Percentiles rank a stretch among this genome's conserved stretches.
These are phyloP conservation scores for Chloromyia formosa DNA, from an alignment of 2,888 invertebrate genomes.

Conservation along the genomic window DNA sequence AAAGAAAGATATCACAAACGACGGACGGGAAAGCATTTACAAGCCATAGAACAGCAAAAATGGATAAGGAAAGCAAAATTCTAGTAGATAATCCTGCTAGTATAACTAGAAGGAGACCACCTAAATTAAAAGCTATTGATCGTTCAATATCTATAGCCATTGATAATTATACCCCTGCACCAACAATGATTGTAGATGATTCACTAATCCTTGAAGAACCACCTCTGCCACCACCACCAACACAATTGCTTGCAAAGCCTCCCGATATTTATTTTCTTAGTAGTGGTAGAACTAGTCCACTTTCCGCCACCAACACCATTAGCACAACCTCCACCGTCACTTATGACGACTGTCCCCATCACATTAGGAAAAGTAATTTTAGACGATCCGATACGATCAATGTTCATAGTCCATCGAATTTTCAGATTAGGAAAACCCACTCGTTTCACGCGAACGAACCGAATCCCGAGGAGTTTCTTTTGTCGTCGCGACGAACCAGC, in stretches of 20 bases:
- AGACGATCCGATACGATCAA: slow-evolving; percentile 64
- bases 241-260: slow-evolving; percentile 54
- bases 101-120: slow-evolving; percentile 62
- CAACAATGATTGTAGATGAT: slow-evolving; percentile 56
- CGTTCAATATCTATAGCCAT: slow-evolving; percentile 64
- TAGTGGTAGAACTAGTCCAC: slow-evolving; percentile 57
- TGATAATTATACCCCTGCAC: slow-evolving; percentile 62
- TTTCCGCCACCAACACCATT: slow-evolving; percentile 33
- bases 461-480: slow-evolving; percentile 54
- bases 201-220: slow-evolving; percentile 61
- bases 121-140: slow-evolving; percentile 63
- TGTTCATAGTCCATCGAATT: slow-evolving; percentile 63
- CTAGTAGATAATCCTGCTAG: slow-evolving; percentile 60
- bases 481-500: slow-evolving; percentile 60
- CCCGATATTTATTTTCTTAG: slow-evolving; percentile 63
- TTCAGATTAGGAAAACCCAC: slow-evolving; percentile 64
- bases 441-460: slow-evolving; percentile 64
- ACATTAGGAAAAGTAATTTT: slow-evolving; percentile 62
- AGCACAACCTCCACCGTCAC: slow-evolving; percentile 39
- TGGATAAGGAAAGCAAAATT: slow-evolving; percentile 47
- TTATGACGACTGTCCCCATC: slow-evolving; percentile 52
- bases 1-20: neutral
- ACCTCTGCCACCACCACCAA: slow-evolving; percentile 52
- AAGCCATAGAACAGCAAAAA: slow-evolving; percentile 2
- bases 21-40: too few relatives aligned